These are phyloP conservation scores for Spongilla lacustris DNA, from an alignment of 37 sponge, comb jelly and placozoan species.

Conservation along the genomic window DNA sequence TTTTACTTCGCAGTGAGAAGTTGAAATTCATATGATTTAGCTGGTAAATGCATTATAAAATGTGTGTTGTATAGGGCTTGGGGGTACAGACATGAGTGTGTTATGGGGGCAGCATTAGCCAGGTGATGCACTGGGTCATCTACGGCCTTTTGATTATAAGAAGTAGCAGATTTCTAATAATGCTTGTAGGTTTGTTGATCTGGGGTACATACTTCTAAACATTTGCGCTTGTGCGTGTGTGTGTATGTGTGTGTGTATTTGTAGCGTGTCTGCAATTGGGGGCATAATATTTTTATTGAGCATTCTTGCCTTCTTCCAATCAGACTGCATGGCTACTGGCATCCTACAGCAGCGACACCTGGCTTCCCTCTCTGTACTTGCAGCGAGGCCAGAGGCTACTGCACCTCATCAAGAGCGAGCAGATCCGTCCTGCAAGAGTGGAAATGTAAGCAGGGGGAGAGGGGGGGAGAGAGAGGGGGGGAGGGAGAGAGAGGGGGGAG, in stretches of 20 bases:
- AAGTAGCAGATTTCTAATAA: too few species aligned
- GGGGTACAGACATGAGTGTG: too few species aligned
- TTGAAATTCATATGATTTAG: too few species aligned
- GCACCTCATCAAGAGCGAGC: conserved; percentile 71
- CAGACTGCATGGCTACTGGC: conserved; percentile 83
- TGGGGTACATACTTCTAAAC: background rate
- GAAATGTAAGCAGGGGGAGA: background rate
- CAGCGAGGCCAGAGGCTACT: conserved; percentile 68
- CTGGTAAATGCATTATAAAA: too few species aligned
- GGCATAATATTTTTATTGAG: background rate
- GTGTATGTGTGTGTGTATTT: conserved; percentile 4
- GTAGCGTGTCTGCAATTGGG: background rate
- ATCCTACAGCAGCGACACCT: conserved; percentile 73
- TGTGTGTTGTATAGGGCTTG: too few species aligned
- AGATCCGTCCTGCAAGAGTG: conserved; percentile 66
- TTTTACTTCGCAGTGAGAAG: too few species aligned
- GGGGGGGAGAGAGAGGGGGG: background rate
- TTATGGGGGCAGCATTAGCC: too few species aligned
- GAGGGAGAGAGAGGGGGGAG: background rate
- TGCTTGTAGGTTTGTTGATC: too few species aligned
- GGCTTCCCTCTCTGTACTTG: conserved; percentile 66
- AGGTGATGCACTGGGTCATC: too few species aligned
- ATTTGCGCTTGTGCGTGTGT: conserved; percentile 4
- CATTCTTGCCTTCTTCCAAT: background rate
- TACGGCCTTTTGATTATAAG: too few species aligned